A percentile compares a stretch with the other conserved stretches of the same genome.
Evolutionary conservation across 2,797 vertebrate species (phyloP).

Genomic region (Spinibarbus caldwelli): DNA sequence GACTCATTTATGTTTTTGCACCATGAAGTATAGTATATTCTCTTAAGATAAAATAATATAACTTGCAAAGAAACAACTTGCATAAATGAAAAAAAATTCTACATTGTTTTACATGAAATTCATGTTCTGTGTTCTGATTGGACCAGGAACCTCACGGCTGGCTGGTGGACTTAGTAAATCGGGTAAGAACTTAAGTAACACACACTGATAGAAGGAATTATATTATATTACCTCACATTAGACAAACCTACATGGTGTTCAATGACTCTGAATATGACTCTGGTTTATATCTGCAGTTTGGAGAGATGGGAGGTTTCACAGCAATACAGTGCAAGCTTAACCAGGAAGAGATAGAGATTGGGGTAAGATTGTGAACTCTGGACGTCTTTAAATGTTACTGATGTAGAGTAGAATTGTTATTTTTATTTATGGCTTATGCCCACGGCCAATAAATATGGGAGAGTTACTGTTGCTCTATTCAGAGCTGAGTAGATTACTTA

Average conservation of each 20-base stretch:
- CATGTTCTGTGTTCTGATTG: slow-evolving; percentile 56
- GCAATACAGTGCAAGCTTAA: slow-evolving; percentile 96
- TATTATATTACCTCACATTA: background rate
- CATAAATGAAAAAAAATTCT: background rate
- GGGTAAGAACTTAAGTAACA: slow-evolving; percentile 77
- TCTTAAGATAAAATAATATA: background rate
- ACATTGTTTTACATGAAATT: background rate
- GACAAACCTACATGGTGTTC: background rate
- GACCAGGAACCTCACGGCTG: slow-evolving; percentile 96
- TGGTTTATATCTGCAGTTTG: slow-evolving; percentile 81
- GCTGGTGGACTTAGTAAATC: slow-evolving; percentile 98
- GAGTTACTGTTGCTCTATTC: background rate
- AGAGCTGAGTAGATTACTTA: no score
- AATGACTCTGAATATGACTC: background rate
- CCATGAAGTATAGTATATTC: background rate
- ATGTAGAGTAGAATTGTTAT: background rate
- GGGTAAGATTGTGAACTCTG: slow-evolving; percentile 78
- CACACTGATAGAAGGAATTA: background rate
- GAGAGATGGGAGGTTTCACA: slow-evolving; percentile 95
- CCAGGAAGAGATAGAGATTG: slow-evolving; percentile 94
- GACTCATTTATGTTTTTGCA: background rate
- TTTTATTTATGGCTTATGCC: background rate
- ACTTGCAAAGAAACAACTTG: background rate
- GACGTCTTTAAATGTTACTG: background rate
- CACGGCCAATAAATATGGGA: background rate